Conservation (phyloP, 2,113 vertebrate genomes). For the Tringa solitaria region DNA sequence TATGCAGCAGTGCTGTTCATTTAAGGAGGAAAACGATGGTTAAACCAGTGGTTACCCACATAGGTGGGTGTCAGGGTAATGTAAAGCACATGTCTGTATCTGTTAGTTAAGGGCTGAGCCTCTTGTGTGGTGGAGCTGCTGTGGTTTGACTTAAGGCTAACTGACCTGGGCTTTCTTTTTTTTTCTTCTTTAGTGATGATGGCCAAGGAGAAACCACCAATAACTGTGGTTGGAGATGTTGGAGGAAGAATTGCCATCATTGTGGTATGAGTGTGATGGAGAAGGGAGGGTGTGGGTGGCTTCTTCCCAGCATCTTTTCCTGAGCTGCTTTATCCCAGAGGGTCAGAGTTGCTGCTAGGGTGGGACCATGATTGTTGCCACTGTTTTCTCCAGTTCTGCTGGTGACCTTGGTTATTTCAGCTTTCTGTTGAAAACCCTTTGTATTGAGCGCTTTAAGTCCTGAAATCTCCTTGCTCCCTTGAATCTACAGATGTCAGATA, state of each 20-base stretch:
- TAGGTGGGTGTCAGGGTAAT: not conserved
- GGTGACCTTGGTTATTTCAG: not conserved
- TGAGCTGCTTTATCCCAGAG: not conserved
- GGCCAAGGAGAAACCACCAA: conserved; percentile 98
- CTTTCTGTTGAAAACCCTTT: not conserved
- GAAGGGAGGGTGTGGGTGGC: not conserved
- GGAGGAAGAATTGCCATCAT: conserved; percentile 98
- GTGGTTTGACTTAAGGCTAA: not conserved
- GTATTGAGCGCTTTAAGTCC: not conserved
- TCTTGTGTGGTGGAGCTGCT: not conserved
- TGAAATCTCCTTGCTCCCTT: not conserved
- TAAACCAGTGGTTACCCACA: not conserved
- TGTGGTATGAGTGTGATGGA: conserved; percentile 80
- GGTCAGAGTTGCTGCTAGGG: not conserved
- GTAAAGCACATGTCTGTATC: not conserved
- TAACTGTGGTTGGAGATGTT: conserved; percentile 97
- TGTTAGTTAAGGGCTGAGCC: not conserved
- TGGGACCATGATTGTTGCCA: not conserved
- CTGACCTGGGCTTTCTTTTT: not conserved
- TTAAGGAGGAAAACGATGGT: not conserved
- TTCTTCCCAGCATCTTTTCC: not conserved
- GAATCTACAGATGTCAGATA: not conserved
- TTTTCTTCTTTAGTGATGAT: conserved; percentile 87
- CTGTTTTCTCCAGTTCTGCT: not conserved
- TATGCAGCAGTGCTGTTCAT: not conserved